Conservation (phyloP, 2,797 vertebrate species). For the Tokudaia tokunoshimensis region DNA sequence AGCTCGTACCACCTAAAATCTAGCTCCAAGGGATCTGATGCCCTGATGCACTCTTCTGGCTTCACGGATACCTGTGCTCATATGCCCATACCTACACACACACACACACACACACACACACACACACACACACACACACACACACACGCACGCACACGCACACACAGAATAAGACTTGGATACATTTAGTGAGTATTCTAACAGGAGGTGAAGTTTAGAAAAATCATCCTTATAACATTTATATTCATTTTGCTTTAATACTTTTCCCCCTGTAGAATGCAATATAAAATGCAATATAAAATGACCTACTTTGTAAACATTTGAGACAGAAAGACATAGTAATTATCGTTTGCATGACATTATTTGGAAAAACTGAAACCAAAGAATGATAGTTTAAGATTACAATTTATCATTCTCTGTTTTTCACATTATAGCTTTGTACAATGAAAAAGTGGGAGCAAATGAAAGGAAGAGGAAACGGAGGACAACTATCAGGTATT, state of each 20-base stretch:
- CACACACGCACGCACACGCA: not conserved
- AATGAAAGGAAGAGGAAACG: conserved; percentile 98
- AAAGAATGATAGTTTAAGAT: not conserved
- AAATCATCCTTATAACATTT: conserved; percentile 12
- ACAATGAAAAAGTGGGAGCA: conserved; percentile 97
- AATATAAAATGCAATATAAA: conserved; percentile 45
- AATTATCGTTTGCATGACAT: conserved; percentile 42
- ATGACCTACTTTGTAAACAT: not conserved
- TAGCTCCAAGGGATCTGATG: not conserved
- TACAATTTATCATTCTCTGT: conserved; percentile 26
- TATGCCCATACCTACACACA: not conserved
- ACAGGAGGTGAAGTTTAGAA: not conserved
- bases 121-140: too few species aligned
- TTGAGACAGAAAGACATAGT: not conserved
- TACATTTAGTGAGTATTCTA: not conserved
- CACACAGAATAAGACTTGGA: not conserved
- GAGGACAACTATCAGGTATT: conserved; percentile 98
- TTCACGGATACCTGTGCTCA: not conserved
- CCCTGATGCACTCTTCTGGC: not conserved
- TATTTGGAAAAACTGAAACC: conserved; percentile 40
- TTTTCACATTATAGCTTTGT: conserved; percentile 91
- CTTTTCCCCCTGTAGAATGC: not conserved
- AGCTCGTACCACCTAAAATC: too few species aligned
- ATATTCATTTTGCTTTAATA: not conserved
- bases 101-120: not conserved